These are phyloP conservation scores for Leucophenga montana DNA, from an alignment of 2,888 invertebrate species.

Conservation along the genomic window DNA sequence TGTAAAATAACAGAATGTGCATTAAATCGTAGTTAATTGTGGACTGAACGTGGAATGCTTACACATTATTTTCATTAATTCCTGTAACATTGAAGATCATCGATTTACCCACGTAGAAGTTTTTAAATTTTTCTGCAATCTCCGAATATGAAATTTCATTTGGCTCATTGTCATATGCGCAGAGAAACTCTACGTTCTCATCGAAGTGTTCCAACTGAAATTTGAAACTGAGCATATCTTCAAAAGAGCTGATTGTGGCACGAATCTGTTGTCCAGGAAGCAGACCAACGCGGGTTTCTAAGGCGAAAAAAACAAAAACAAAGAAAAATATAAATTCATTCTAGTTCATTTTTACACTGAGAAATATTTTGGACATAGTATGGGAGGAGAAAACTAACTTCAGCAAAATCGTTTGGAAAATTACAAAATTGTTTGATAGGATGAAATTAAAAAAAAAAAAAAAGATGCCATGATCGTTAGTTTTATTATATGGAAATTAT, in stretches of 20 bases:
- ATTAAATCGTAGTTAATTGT: not conserved
- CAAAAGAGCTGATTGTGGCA: conserved; percentile 65
- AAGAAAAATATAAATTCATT: too few relatives aligned
- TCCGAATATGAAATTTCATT: conserved; percentile 70
- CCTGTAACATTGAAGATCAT: conserved; percentile 68
- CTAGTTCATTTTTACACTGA: too few relatives aligned
- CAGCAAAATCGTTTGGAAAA: too few relatives aligned
- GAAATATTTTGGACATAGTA: too few relatives aligned
- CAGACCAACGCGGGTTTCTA: conserved; percentile 66
- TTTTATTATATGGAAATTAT: too few relatives aligned
- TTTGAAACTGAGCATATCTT: conserved; percentile 70
- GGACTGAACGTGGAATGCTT: conserved; percentile 44
- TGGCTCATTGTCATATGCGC: conserved; percentile 70
- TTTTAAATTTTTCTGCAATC: conserved; percentile 73
- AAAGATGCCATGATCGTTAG: too few relatives aligned
- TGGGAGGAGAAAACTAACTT: too few relatives aligned
- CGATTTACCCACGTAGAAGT: conserved; percentile 73
- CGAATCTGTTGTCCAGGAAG: conserved; percentile 70
- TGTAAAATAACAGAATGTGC: conserved; percentile 68
- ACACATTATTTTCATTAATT: conserved; percentile 72
- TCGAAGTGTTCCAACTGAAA: conserved; percentile 69
- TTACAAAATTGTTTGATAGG: too few relatives aligned
- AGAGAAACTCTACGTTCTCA: conserved; percentile 63
- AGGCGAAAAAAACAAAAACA: conserved; percentile 3
- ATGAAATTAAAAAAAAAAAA: too few relatives aligned